Conservation (phyloP, 2,113 vertebrate genomes). For the Callipepla californica region DNA sequence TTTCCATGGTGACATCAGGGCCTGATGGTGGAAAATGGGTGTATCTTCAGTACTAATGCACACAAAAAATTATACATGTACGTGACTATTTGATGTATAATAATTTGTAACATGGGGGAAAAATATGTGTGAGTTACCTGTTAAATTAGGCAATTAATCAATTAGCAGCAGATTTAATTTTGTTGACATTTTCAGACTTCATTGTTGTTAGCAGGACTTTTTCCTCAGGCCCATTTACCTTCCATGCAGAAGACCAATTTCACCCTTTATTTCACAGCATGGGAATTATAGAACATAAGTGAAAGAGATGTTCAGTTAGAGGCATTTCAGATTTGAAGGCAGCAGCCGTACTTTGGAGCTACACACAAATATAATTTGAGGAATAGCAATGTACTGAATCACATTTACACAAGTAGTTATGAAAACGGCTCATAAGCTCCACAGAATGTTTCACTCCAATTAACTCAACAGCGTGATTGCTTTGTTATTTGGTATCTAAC, state of each 20-base stretch:
- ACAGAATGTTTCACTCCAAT: not conserved
- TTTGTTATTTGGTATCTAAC: constrained; percentile 12
- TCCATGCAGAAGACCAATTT: not conserved
- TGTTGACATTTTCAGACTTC: not conserved
- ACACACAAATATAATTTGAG: constrained; percentile 31
- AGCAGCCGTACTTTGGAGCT: not conserved
- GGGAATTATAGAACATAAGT: not conserved
- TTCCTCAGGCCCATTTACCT: not conserved
- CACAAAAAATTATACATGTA: not conserved
- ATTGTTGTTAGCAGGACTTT: not conserved
- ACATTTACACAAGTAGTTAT: constrained; percentile 41
- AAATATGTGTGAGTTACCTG: not conserved
- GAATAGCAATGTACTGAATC: constrained; percentile 31
- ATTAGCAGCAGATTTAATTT: not conserved
- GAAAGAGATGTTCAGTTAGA: not conserved
- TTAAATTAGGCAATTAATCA: not conserved
- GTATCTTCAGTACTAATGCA: not conserved
- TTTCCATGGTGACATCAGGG: rapidly evolving
- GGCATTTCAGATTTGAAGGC: constrained; percentile 33
- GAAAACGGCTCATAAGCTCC: constrained; percentile 28
- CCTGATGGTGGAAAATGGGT: not conserved
- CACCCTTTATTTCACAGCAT: not conserved
- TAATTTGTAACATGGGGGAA: not conserved
- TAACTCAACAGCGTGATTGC: not conserved
- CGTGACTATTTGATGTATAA: not conserved